These are phyloP conservation scores for Drosophila nebulosa DNA, from an alignment of 1,140 invertebrate genomes.

Conservation along the genomic window DNA sequence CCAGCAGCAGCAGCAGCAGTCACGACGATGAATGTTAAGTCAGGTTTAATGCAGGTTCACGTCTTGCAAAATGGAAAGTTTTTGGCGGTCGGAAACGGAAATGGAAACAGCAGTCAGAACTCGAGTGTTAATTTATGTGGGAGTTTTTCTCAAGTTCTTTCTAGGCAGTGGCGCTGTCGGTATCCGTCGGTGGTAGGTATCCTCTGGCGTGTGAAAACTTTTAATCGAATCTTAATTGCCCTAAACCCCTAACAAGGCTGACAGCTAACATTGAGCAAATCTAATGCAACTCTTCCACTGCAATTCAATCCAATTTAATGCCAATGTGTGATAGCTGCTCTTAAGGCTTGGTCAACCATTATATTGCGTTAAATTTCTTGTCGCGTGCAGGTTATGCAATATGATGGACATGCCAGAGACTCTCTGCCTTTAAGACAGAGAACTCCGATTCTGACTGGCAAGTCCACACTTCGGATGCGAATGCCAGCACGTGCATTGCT, in stretches of 20 bases:
- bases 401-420: constrained; percentile 22
- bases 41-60: background rate
- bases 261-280: constrained; percentile 31
- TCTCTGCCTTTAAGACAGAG: constrained; percentile 4
- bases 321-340: constrained; percentile 28
- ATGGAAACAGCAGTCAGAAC: constrained; percentile 34
- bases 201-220: constrained; percentile 61
- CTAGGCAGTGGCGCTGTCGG: background rate
- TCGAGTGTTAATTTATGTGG: constrained; percentile 68
- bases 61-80: constrained; percentile 43
- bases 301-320: constrained; percentile 12
- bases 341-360: constrained; percentile 12
- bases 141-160: constrained; percentile 24
- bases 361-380: constrained; percentile 64
- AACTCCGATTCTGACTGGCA: background rate
- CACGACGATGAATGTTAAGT: constrained; percentile 27
- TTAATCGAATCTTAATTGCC: constrained; percentile 73
- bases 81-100: constrained; percentile 19
- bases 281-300: constrained; percentile 2
- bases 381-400: constrained; percentile 70
- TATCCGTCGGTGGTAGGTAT: background rate
- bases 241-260: constrained; percentile 52
- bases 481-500: constrained; percentile 64
- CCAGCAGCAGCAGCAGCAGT: constrained; percentile 22
- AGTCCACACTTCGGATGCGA: constrained; percentile 18